Evolutionary conservation across 2,888 invertebrate genomes (phyloP).

Genomic region (Trissoscelio sp.): DNA sequence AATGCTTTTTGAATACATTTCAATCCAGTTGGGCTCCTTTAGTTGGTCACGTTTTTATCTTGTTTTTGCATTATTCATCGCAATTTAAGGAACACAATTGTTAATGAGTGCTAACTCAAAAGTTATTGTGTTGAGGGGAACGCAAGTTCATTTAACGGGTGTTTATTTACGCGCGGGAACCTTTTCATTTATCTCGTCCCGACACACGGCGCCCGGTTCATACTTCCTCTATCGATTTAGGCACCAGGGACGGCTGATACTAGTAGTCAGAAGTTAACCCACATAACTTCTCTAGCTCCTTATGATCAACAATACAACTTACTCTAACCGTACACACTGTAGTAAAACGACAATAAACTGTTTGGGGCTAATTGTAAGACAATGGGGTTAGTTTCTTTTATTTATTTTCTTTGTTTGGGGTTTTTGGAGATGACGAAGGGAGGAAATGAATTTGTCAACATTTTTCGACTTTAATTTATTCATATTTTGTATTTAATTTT

Average conservation of each 20-base stretch:
- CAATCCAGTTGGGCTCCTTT: too few relatives aligned
- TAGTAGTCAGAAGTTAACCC: constrained; percentile 58
- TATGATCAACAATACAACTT: background rate
- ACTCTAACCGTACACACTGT: background rate
- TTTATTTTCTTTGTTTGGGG: too few relatives aligned
- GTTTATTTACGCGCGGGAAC: constrained; percentile 58
- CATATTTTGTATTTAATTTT: too few relatives aligned
- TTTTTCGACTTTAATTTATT: too few relatives aligned
- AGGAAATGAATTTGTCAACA: too few relatives aligned
- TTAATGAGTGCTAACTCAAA: constrained; percentile 9
- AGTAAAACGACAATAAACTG: too few relatives aligned
- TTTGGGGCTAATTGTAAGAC: too few relatives aligned
- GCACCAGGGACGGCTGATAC: constrained; percentile 74
- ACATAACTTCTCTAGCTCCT: constrained; percentile 40
- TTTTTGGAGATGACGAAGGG: too few relatives aligned
- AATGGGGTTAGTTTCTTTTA: too few relatives aligned
- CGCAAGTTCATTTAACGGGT: constrained; percentile 27
- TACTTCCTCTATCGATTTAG: constrained; percentile 77
- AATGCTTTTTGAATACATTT: too few relatives aligned
- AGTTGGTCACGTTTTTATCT: too few relatives aligned
- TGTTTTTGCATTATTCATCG: background rate
- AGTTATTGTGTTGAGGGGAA: constrained; percentile 2
- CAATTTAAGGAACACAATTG: constrained; percentile 20
- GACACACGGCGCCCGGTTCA: constrained; percentile 71
- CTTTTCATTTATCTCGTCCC: constrained; percentile 59